These are phyloP conservation scores for Cheumatopsyche charites DNA, from an alignment of 1,140 invertebrate genomes.

Conservation along the genomic window DNA sequence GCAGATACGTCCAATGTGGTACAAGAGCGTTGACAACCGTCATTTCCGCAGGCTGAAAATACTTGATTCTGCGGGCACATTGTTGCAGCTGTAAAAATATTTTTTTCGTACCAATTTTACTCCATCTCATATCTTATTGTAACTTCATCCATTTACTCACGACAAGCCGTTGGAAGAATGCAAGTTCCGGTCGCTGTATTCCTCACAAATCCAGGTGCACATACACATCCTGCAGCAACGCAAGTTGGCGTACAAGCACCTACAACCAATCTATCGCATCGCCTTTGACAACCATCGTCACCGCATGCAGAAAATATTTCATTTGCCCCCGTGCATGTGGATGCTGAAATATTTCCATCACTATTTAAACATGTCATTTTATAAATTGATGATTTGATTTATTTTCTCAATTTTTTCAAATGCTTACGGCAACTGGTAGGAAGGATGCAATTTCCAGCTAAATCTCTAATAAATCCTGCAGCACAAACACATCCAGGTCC, in stretches of 20 bases:
- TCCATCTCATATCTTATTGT: too few relatives aligned
- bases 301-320: slow-evolving; percentile 1
- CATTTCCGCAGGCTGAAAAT: too few relatives aligned
- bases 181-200: not conserved
- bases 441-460: not conserved
- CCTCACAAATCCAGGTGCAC: not conserved
- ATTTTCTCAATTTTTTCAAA: not conserved
- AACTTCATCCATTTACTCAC: not conserved
- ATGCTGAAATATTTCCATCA: not conserved
- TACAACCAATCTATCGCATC: not conserved
- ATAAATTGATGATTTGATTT: not conserved
- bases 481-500: not conserved
- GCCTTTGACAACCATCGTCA: not conserved
- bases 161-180: not conserved
- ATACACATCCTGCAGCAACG: not conserved
- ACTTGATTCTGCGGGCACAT: too few relatives aligned
- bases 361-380: not conserved
- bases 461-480: not conserved
- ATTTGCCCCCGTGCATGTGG: not conserved
- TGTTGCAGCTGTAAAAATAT: too few relatives aligned
- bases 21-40: too few relatives aligned
- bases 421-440: not conserved
- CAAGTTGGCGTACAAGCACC: not conserved
- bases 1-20: not conserved
- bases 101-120: too few relatives aligned